Evolutionary conservation across 2,888 invertebrate genomes (phyloP), one percentile per base, ranked within the genome.

Genomic region (Leptopterna dolabrata): DNA sequence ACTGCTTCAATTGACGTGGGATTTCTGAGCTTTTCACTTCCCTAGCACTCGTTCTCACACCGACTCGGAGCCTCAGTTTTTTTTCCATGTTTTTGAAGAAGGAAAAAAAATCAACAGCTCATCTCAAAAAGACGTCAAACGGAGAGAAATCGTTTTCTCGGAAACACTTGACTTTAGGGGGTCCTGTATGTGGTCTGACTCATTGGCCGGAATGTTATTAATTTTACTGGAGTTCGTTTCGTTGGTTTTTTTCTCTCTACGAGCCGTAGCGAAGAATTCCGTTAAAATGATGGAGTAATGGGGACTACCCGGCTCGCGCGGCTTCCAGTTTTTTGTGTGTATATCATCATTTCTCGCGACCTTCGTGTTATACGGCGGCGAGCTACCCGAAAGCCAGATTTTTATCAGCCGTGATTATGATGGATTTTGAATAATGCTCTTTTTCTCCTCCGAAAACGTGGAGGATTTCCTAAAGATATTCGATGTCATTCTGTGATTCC

Each of bases 251-350:
- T 63, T 24, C 24, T 63, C 24, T 63, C 24, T 24, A 4, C 24
- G 4, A 24, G 63, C 24, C 63, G 63, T 19, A 63, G 63, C 63
- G 63, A 63, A 24, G 63, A 63, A 63, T 63, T 73, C 73, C 73
- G 73, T 73, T 73, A 73, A 73, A 73, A 73, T 73, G 73, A 73
- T 73, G 73, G 30, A 73, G 73, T 73, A 73, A 73, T 73, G 73
- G 73, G 73, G 73, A 41, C 73, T 73, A 36, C 73, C 73, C 30
- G 63, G 63, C 63, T 63, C 63, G 63, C 63, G 24, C 63, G 63
- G 36, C 63, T 63, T 63, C 63, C 63, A 63, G 63, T 63, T 63
- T 63, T 63, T 63, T 63, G 24, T 63, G 19, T 27, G 3, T 24
- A 63, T 63, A 63, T 63, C 63, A 63, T 63, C 63, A 63, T 19